A percentile compares a stretch with the other conserved stretches of the same genome.
Conservation (phyloP, 2,888 invertebrate genomes). For the Dryobotodes eremita region DNA sequence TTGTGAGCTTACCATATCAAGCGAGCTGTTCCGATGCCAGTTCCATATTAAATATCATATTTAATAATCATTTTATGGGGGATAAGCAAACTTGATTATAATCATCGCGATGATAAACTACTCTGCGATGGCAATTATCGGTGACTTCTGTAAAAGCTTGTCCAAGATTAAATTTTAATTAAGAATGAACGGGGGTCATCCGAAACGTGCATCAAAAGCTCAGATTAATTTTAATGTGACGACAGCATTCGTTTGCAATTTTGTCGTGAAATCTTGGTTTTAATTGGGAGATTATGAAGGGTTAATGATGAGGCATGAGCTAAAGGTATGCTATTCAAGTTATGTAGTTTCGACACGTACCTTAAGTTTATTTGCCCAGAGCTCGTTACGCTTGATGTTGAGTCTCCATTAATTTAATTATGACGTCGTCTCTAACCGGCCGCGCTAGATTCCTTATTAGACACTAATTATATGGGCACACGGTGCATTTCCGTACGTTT, state of each 20-base stretch:
- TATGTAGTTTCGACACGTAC: conserved; percentile 28
- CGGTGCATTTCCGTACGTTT: conserved; percentile 48
- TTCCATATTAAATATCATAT: conserved; percentile 79
- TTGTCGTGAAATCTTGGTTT: conserved; percentile 50
- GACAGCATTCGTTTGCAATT: conserved; percentile 26
- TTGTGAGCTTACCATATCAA: conserved; percentile 82
- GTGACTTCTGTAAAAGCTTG: conserved; percentile 23
- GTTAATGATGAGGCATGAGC: conserved; percentile 37
- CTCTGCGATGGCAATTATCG: conserved; percentile 40
- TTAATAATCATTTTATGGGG: conserved; percentile 73
- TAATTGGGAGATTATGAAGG: conserved; percentile 53
- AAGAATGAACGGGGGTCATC: conserved; percentile 45
- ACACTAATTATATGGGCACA: conserved; percentile 59
- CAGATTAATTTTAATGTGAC: conserved; percentile 40
- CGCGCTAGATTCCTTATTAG: conserved; percentile 66
- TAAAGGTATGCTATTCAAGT: conserved; percentile 30
- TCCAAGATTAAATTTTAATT: conserved; percentile 51
- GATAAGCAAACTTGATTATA: conserved; percentile 65
- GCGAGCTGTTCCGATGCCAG: conserved; percentile 74
- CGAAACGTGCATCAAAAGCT: conserved; percentile 17
- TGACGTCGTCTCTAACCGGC: conserved; percentile 54
- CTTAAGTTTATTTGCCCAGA: conserved; percentile 35
- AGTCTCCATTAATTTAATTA: conserved; percentile 66
- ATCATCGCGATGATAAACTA: conserved; percentile 61
- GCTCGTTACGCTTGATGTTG: conserved; percentile 58